phyloP scores from a whole-genome alignment of 2,113 vertebrate genomes.

The Grammomys surdaster region DNA sequence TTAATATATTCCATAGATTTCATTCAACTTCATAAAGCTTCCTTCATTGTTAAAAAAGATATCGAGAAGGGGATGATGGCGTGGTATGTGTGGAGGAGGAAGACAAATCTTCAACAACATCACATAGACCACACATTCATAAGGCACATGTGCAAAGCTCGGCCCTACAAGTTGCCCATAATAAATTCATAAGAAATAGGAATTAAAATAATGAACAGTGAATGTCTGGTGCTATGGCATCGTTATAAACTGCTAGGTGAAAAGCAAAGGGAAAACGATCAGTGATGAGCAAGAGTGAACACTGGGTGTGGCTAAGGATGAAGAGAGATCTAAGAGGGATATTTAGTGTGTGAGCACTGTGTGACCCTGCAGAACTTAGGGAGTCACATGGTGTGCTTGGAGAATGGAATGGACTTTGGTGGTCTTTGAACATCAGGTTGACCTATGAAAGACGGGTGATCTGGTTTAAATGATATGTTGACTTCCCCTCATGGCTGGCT shows the following conservation, averaged over 20 bases:
- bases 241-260: neutral
- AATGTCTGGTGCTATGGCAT: neutral
- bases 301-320: neutral
- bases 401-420: neutral
- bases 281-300: neutral
- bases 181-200: neutral
- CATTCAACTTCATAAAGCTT: neutral
- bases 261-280: neutral
- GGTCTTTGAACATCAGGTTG: neutral
- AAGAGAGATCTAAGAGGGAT: neutral
- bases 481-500: neutral
- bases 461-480: neutral
- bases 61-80: neutral
- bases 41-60: neutral
- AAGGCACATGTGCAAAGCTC: neutral
- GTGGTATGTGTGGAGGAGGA: neutral
- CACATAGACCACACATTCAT: neutral
- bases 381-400: neutral
- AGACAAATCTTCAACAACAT: rapidly evolving
- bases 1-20: neutral
- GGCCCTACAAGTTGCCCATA: neutral
- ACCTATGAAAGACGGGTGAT: neutral
- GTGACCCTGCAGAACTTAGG: neutral
- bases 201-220: conserved; percentile 18
- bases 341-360: neutral